Evolutionary conservation across 1,140 invertebrate genomes (phyloP), one percentile per base, ranked within the genome.

Genomic region (Bombyx mori): DNA sequence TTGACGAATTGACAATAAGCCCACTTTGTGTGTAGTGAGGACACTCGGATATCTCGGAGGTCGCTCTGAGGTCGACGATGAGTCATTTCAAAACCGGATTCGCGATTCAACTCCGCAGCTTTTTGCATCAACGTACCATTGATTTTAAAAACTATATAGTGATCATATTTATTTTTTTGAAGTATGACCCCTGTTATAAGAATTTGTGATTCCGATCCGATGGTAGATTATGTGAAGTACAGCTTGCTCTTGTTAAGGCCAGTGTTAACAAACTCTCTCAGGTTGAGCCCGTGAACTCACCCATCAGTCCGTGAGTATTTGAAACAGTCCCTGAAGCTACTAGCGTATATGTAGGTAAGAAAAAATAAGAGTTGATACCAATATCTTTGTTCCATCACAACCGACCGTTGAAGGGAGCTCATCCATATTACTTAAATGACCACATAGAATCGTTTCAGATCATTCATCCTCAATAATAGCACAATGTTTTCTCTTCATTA

Each of bases 1-100:
- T 10, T 42, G 42, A 42, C 26, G 42, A 10, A 22, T 53, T 3
- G 8, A 50, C 26, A 22, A 50, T 53, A 53, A 53, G 42, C n/a
- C 22, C 52, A 42, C 8, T 53, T 53, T 53, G 43, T 58, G 51
- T 44, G 26, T 49, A 50, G 45, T 60, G 63, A 69, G 62, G 60
- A 72, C 64, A 62, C 62, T 66, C 60, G 55, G 61, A 57, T 60
- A 51, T 58, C 59, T 58, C 57, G 51, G 70, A 74, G 71, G 74
- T 77, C 71, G 68, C 8, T n/a, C 57, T 64, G 64, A 74, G 73
- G 73, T 76, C 71, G 68, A 18, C 22, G 12, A 46, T 73, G 71
- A 73, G 50, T 73, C 73, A 73, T 62, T 62, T 51, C 62, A 57
- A 56, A 76, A 76, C 73, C 73, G 71, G 73, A 72, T 76, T 62